Evolutionary conservation across 2,113 vertebrate genomes (phyloP).

Genomic region (Pimephales promelas): DNA sequence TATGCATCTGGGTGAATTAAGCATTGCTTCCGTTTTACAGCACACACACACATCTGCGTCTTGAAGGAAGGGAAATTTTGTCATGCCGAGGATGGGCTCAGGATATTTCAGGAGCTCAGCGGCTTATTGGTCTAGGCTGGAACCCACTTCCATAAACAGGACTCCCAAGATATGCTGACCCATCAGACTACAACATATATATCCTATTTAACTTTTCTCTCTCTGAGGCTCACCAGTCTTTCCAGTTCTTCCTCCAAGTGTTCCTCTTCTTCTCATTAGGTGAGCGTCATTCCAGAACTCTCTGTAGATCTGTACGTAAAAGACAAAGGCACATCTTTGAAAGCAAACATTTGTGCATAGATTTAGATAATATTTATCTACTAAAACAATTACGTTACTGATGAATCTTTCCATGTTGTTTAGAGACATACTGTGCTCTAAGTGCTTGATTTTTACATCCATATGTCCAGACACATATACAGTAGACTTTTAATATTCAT

Average conservation of each 20-base stretch:
- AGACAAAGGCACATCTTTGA: constrained; percentile 20
- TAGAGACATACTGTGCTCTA: background rate
- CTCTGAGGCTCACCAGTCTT: constrained; percentile 68
- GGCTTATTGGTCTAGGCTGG: constrained; percentile 87
- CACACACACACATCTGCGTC: constrained; percentile 39
- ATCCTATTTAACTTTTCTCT: constrained; percentile 80
- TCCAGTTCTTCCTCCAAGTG: constrained; percentile 65
- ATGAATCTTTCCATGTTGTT: background rate
- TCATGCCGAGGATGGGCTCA: constrained; percentile 64
- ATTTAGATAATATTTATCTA: background rate
- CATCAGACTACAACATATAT: constrained; percentile 85
- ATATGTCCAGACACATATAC: background rate
- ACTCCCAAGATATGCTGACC: constrained; percentile 76
- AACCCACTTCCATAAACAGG: constrained; percentile 90
- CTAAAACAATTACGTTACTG: no score
- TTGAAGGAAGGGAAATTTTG: constrained; percentile 65
- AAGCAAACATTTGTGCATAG: constrained; percentile 9
- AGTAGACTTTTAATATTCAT: background rate
- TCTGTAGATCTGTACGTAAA: constrained; percentile 20
- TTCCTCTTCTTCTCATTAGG: constrained; percentile 73
- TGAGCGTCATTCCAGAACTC: constrained; percentile 70
- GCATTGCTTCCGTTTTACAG: constrained; percentile 11
- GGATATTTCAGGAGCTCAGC: constrained; percentile 78
- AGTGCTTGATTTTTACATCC: background rate
- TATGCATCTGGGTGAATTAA: background rate